A percentile compares a stretch with the other conserved stretches of the same genome.
These are phyloP conservation scores for Lagria hirta DNA, from an alignment of 2,888 invertebrate genomes.

Conservation along the genomic window DNA sequence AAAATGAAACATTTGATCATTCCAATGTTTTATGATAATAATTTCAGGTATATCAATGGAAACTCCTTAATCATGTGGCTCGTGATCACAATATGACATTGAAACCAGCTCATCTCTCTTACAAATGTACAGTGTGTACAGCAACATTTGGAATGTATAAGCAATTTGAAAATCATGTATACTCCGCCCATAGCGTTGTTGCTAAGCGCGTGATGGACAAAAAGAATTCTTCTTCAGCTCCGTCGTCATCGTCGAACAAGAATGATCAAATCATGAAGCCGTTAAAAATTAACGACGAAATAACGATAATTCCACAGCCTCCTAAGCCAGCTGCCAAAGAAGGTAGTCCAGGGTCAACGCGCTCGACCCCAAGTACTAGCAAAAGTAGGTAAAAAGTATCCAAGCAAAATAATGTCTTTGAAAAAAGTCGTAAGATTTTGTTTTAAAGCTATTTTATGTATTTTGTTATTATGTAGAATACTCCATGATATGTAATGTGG, in stretches of 20 bases:
- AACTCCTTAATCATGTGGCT: conserved; percentile 87
- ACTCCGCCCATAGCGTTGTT: conserved; percentile 88
- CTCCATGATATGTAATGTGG: conserved; percentile 10
- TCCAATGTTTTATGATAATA: conserved; percentile 15
- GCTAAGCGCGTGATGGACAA: conserved; percentile 85
- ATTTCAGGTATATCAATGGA: conserved; percentile 88
- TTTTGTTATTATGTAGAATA: conserved; percentile 18
- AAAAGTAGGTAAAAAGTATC: conserved; percentile 48
- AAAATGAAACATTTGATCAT: conserved; percentile 42
- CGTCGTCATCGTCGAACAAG: conserved; percentile 48
- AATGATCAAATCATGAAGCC: conserved; percentile 73
- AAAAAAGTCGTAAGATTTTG: conserved; percentile 15
- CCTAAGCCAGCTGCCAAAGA: conserved; percentile 54
- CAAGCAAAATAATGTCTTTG: conserved; percentile 4
- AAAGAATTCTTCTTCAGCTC: conserved; percentile 57
- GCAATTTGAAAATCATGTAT: conserved; percentile 92
- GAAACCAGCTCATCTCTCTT: conserved; percentile 90
- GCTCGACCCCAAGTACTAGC: conserved; percentile 43
- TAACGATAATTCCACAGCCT: conserved; percentile 86
- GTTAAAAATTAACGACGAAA: conserved; percentile 84
- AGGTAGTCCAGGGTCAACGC: conserved; percentile 35
- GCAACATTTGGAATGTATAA: conserved; percentile 95
- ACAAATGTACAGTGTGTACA: conserved; percentile 93
- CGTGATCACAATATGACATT: conserved; percentile 88
- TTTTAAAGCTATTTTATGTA: conserved; percentile 16